Evolutionary conservation across 1,140 invertebrate species (phyloP).

Genomic region (Eumaeus atala): DNA sequence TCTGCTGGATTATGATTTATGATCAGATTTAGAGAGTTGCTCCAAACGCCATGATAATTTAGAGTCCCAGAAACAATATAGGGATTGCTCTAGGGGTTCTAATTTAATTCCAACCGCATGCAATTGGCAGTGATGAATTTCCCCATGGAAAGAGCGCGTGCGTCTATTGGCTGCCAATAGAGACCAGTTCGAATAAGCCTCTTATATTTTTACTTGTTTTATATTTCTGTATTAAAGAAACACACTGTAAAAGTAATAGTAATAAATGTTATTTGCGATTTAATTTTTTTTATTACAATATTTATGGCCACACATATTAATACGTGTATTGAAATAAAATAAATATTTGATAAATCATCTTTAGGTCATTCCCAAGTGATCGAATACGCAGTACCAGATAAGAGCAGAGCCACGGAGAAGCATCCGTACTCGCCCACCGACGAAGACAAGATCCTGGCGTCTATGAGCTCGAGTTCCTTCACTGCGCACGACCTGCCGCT

Average conservation of each 20-base stretch:
- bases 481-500: constrained; percentile 68
- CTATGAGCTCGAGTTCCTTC: constrained; percentile 50
- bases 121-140: too few species aligned
- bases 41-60: too few species aligned
- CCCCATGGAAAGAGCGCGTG: too few species aligned
- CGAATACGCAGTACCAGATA: constrained; percentile 67
- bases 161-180: too few species aligned
- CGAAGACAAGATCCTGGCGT: constrained; percentile 70
- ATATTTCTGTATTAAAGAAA: background rate
- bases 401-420: constrained; percentile 52
- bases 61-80: too few species aligned
- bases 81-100: too few species aligned
- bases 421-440: constrained; percentile 68
- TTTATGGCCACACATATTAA: too few species aligned
- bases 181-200: background rate
- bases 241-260: background rate
- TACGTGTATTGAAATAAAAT: background rate
- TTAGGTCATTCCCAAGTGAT: constrained; percentile 61
- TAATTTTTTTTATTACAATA: too few species aligned
- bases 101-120: too few species aligned
- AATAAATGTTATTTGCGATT: too few species aligned
- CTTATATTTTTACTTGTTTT: background rate
- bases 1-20: too few species aligned
- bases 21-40: too few species aligned
- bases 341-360: constrained; percentile 3